Base-by-base conservation (phyloP, 2,888 invertebrate genomes). In the Pyrochroa serraticornis region DNA sequence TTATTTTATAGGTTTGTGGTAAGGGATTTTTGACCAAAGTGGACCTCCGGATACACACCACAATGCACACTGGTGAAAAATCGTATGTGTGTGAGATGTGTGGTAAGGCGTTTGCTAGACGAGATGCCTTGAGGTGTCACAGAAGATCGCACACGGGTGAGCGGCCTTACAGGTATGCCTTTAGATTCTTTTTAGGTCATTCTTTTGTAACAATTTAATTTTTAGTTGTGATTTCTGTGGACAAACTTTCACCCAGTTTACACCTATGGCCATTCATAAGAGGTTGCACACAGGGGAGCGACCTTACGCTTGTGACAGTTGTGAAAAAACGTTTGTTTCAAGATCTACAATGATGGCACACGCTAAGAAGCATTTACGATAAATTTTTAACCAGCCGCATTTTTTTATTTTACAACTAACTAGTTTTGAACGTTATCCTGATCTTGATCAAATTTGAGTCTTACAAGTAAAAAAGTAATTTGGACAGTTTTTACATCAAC, bases 231-330 rank as follows among this genome's bases (percentile, higher is more conserved):
- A 85, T 62, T 77, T 84, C 9, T 86, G 86, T 63, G 84, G 84
- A 0, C 85, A 85, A 75, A 83, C 84, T 5, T 86, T 86, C 65
- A 85, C 85, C 0, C 86, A 86, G 64, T 85, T 85, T 67, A 84
- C 85, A n/a, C 85, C 85, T 5, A 84, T 86, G 82, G 84, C 84
- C 0, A 85, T 85, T 52, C 86, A 86, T 67, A 84, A 83, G 72
- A 77, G 85, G 50, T 74, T 85, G 31, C 86, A 86, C 69, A 85
- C 85, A 0, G 85, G 85, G 1, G 86, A 86, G 68, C 75, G 85
- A 47, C 86, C 86, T 0, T 86, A 86, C 67, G 75, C 82, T 41
- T 86, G 86, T 70, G 85, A 85, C 64, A 79, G 82, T 6, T 86
- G 86, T 65, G 78, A 76, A 2, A 83, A 83, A 68, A 78, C 81